Evolutionary conservation across 2,888 invertebrate genomes (phyloP).

Genomic region (Ormyrus pomaceus): DNA sequence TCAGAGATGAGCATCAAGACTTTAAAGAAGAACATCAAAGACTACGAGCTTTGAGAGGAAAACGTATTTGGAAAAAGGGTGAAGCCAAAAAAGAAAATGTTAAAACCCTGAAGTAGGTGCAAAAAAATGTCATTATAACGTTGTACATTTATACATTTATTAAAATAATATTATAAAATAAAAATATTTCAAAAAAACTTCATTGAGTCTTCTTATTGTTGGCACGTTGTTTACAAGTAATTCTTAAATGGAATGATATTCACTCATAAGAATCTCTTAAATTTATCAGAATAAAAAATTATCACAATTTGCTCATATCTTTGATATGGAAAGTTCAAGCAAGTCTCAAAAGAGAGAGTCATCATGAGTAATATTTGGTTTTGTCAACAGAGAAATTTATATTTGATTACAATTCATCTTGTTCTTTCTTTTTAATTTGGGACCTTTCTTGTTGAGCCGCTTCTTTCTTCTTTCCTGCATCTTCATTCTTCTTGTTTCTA

Average conservation of each 20-base stretch:
- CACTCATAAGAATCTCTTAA: background rate
- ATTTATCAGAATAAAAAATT: constrained; percentile 24
- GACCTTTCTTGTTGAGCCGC: no score
- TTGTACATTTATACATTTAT: no score
- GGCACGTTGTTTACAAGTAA: constrained; percentile 11
- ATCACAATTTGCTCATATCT: constrained; percentile 26
- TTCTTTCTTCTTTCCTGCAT: no score
- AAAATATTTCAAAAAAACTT: constrained; percentile 12
- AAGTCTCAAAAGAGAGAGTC: background rate
- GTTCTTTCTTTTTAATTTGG: constrained; percentile 30
- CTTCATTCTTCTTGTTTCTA: constrained; percentile 20
- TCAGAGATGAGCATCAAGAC: constrained; percentile 91
- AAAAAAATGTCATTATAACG: background rate
- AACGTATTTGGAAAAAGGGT: constrained; percentile 75
- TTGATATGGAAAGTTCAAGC: background rate
- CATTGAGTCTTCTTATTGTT: background rate
- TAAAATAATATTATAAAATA: constrained; percentile 13
- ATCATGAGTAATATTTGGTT: background rate
- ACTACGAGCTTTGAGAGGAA: constrained; percentile 86
- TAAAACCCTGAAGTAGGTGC: background rate
- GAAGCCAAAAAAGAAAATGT: constrained; percentile 51
- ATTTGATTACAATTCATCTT: constrained; percentile 47
- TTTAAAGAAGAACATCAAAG: constrained; percentile 92
- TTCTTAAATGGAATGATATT: constrained; percentile 20
- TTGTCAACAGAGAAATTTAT: no score